These are phyloP conservation scores for Miichthys miiuy DNA, from an alignment of 2,797 vertebrate genomes.

Conservation along the genomic window DNA sequence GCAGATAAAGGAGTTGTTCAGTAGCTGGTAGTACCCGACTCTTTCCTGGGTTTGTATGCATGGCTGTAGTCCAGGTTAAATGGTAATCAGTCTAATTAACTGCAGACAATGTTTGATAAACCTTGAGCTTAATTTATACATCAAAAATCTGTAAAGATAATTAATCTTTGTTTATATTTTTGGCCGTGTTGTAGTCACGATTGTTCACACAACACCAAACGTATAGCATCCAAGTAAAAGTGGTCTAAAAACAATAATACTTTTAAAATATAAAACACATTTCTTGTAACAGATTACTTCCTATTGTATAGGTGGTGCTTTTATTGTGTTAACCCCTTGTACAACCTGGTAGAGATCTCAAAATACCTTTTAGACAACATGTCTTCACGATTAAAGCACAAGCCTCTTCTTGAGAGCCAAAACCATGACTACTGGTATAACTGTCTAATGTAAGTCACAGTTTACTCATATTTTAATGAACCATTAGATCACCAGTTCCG, in stretches of 20 bases:
- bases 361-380: not conserved
- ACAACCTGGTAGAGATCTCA: not conserved
- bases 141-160: not conserved
- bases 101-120: constrained; percentile 5
- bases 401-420: not conserved
- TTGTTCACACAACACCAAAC: constrained; percentile 2
- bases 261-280: not conserved
- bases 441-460: not conserved
- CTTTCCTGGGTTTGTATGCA: constrained; percentile 6
- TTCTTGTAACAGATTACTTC: not conserved
- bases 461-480: constrained; percentile 10
- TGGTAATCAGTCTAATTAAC: not conserved
- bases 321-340: not conserved
- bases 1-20: not conserved
- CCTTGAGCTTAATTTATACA: not conserved
- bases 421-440: not conserved
- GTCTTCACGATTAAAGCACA: not conserved
- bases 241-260: not conserved
- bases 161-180: not conserved
- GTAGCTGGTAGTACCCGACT: not conserved
- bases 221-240: not conserved
- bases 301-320: not conserved
- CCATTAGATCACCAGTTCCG: not conserved
- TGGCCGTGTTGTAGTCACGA: not conserved
- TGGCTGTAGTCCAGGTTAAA: not conserved